Evolutionary conservation across 2,797 vertebrate genomes (phyloP).

Genomic region (Premnoplex brunnescens): DNA sequence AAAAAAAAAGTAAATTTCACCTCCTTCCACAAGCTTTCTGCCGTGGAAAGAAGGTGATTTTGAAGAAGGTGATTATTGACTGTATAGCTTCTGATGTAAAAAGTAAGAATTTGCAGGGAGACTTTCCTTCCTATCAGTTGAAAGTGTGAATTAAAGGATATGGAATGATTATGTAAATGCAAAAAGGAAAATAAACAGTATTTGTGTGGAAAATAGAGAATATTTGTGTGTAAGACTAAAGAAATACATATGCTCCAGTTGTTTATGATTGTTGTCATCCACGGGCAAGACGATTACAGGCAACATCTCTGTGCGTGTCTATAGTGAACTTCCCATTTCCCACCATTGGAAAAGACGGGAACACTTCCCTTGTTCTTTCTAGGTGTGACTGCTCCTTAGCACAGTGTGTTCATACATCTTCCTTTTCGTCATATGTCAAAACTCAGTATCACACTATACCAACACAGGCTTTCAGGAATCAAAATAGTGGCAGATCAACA

Average conservation of each 20-base stretch:
- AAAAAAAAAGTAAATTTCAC: background rate
- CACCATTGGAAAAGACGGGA: background rate
- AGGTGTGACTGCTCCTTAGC: background rate
- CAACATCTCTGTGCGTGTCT: background rate
- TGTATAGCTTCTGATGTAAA: background rate
- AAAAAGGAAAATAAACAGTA: background rate
- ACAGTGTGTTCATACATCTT: background rate
- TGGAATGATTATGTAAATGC: background rate
- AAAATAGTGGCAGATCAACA: background rate
- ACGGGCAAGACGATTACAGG: background rate
- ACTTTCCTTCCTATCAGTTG: background rate
- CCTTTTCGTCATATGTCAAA: background rate
- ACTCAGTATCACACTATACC: background rate
- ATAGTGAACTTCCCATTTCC: background rate
- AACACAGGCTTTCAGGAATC: background rate
- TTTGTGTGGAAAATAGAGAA: background rate
- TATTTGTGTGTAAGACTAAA: background rate
- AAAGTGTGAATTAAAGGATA: background rate
- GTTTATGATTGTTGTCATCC: background rate
- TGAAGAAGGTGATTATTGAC: background rate
- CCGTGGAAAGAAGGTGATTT: background rate
- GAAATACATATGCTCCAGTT: background rate
- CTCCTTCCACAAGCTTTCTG: background rate
- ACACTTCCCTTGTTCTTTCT: background rate
- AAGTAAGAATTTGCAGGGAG: background rate